Percentiles rank a stretch among this genome's conserved stretches.
These are phyloP conservation scores for Alectura lathami DNA, from an alignment of 2,113 vertebrate genomes.

Conservation along the genomic window DNA sequence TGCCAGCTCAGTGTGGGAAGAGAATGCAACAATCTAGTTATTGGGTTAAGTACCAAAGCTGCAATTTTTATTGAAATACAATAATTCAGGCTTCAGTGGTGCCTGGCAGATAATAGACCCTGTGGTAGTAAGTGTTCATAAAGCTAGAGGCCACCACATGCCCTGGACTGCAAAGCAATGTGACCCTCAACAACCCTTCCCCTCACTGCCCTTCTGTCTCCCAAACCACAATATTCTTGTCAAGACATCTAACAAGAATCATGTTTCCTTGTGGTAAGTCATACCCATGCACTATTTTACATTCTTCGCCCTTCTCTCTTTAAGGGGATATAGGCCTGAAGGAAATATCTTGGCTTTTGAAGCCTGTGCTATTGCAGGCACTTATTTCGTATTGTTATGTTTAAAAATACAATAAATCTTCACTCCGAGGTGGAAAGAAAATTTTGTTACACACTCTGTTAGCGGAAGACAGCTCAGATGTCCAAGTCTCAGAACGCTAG, in stretches of 20 bases:
- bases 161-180: slow-evolving; percentile 17
- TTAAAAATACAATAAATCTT: background rate
- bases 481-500: background rate
- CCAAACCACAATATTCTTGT: slow-evolving; percentile 51
- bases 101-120: slow-evolving; percentile 40
- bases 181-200: slow-evolving; percentile 36
- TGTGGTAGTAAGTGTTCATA: background rate
- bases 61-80: slow-evolving; percentile 59
- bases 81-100: slow-evolving; percentile 32
- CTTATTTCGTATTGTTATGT: background rate
- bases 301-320: background rate
- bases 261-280: slow-evolving; percentile 19
- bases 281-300: background rate
- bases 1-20: background rate
- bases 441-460: background rate
- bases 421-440: background rate
- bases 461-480: background rate
- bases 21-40: background rate
- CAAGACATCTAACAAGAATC: slow-evolving; percentile 51
- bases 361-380: background rate
- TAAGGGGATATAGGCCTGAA: background rate
- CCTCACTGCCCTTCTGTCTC: slow-evolving; percentile 31
- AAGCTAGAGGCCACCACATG: slow-evolving; percentile 28
- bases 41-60: slow-evolving; percentile 43
- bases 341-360: background rate